Evolutionary conservation across 2,797 vertebrate species (phyloP).

Genomic region (Halcyon leucocephala): DNA sequence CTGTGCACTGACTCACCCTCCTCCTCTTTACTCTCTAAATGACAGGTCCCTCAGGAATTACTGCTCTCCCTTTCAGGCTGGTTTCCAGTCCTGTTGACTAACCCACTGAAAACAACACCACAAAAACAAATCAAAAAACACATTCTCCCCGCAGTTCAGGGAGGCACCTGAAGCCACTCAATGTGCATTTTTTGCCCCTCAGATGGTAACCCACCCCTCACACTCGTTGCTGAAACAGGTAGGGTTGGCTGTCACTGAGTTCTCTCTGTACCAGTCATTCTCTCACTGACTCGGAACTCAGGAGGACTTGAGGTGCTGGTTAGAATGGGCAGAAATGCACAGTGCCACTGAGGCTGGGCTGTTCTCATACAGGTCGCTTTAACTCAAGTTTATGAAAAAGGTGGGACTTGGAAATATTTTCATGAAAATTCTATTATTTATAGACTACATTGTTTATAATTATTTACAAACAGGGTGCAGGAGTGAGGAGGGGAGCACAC

Average conservation of each 20-base stretch:
- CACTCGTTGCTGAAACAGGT: accelerated
- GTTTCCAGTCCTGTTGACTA: background rate
- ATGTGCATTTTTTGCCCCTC: background rate
- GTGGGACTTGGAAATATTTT: background rate
- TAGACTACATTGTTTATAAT: background rate
- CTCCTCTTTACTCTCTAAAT: background rate
- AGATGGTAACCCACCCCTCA: background rate
- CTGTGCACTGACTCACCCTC: background rate
- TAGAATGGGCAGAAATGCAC: background rate
- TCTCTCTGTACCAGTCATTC: background rate
- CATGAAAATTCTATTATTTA: background rate
- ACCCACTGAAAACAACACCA: background rate
- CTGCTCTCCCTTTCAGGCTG: background rate
- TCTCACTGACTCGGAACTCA: background rate
- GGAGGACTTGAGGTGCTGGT: background rate
- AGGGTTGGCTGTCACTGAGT: background rate
- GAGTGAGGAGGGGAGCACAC: background rate
- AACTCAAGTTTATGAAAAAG: background rate
- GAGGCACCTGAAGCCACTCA: background rate
- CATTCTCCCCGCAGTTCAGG: background rate
- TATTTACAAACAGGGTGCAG: background rate
- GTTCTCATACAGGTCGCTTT: background rate
- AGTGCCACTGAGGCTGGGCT: background rate
- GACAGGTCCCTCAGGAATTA: background rate
- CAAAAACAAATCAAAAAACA: background rate